Conservation (phyloP, 1,140 invertebrate species). For the Drosophila insularis region DNA sequence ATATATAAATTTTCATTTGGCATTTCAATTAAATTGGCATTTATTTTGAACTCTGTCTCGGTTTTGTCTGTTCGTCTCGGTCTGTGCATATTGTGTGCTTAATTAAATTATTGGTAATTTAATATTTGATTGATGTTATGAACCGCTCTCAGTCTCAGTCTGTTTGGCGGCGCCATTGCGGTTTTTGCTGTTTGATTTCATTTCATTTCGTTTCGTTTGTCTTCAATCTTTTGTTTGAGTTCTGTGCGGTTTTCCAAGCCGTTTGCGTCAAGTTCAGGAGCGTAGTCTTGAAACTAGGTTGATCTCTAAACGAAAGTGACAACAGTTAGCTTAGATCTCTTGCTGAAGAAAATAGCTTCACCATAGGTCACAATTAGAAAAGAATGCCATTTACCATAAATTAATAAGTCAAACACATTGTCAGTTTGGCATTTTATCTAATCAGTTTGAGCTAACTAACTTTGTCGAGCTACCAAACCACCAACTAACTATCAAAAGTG, state of each 20-base stretch:
- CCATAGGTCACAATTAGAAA: neutral
- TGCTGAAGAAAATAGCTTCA: conserved; percentile 36
- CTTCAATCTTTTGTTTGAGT: conserved; percentile 43
- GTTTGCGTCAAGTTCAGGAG: conserved; percentile 68
- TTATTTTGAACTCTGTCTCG: conserved; percentile 71
- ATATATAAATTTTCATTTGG: conserved; percentile 66
- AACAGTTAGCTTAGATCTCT: conserved; percentile 28
- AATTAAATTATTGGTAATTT: conserved; percentile 82
- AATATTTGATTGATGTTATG: conserved; percentile 81
- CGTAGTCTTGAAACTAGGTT: conserved; percentile 51
- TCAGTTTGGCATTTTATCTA: conserved; percentile 71
- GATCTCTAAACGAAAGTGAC: conserved; percentile 65
- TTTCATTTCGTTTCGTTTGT: conserved; percentile 32
- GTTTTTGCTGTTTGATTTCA: conserved; percentile 51
- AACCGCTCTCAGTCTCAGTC: conserved; percentile 28
- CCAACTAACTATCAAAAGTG: neutral
- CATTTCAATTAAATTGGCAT: conserved; percentile 79
- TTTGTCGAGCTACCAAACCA: neutral
- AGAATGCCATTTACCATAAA: conserved; percentile 29
- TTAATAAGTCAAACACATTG: conserved; percentile 41
- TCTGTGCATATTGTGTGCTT: conserved; percentile 74
- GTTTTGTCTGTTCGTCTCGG: conserved; percentile 13
- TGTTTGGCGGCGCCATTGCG: conserved; percentile 51
- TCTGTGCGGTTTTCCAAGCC: conserved; percentile 60
- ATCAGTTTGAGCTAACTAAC: conserved; percentile 32